Evolutionary conservation across 2,113 vertebrate genomes (phyloP), one percentile per base, ranked within the genome.

Genomic region (Muntiacus muntjak): DNA sequence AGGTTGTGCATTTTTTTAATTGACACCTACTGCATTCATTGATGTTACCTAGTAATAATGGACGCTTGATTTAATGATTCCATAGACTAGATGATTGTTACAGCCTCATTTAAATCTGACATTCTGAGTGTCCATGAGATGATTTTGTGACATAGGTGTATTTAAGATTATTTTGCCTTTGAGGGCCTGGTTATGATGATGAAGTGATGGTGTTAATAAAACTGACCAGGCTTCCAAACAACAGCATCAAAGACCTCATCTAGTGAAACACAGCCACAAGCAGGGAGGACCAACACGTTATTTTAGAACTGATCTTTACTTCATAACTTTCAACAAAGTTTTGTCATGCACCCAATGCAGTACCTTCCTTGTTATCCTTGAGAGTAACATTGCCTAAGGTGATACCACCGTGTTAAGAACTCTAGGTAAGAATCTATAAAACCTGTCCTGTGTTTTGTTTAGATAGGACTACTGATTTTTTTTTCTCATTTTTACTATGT

Each of bases 91-190:
- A 85, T 6, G 0, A 81, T 87, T 33, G 15, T 30, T 94, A 58
- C 78, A 85, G 13, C 43, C 47, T 89, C 50, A 67, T 85, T 40
- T 89, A 88, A 92, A 84, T 89, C 55, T 97, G 55, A 78, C 30
- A 78, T n/a, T 78, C 17, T 85, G 57, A 57, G 28, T 92, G 76
- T 76, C 47, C 36, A 62, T 89, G 40, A 85, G 26, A 64, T 89
- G 64, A 79, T 92, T 92, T 58, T 95, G 6, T 23, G 88, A 85
- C 40, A 88, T 19, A 67, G 21, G 26, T 81, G 6, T 85, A 67
- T 95, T 92, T 95, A 26, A 47, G 67, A 89, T 78, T 62, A 40
- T 95, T 83, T 74, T 64, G 57, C 33, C 78, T 97, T 84, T 89
- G 84, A 92, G 83, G 21, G 12, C 52, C 21, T 94, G 28, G 47